phyloP scores from a whole-genome alignment of 2,113 vertebrate genomes.

The Percopsis transmontana region DNA sequence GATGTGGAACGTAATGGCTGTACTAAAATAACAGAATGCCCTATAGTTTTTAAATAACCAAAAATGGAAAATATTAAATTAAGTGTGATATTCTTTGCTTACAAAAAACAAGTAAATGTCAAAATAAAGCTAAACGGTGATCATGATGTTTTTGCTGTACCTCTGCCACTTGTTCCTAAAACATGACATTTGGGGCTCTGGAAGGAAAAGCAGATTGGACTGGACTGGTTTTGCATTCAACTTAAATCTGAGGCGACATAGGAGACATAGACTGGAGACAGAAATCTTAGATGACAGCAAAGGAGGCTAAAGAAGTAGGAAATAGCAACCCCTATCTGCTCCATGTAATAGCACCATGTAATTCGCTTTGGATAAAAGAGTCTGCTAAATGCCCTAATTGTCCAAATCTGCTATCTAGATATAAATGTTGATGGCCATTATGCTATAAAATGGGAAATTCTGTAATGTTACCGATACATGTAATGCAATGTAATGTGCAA shows the following conservation, averaged over 20 bases:
- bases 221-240: constrained; percentile 35
- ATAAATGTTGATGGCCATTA: no score
- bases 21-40: constrained; percentile 28
- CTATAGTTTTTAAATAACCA: constrained; percentile 33
- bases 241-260: constrained; percentile 28
- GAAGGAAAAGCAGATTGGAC: constrained; percentile 26
- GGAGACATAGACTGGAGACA: constrained; percentile 27
- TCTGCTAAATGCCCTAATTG: no score
- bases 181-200: constrained; percentile 18
- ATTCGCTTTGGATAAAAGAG: no score
- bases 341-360: no score
- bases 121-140: constrained; percentile 24
- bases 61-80: constrained; percentile 31
- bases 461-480: no score
- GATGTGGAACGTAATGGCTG: constrained; percentile 8
- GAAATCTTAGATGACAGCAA: constrained; percentile 28
- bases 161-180: constrained; percentile 33
- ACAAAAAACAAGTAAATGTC: constrained; percentile 47
- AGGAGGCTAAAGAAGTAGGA: no score
- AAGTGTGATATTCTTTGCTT: constrained; percentile 36
- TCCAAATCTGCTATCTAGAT: no score
- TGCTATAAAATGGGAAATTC: no score
- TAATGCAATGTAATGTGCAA: no score
- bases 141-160: constrained; percentile 33
- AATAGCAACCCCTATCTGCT: no score